Conservation (phyloP, 2,113 vertebrate genomes). For the Tursiops truncatus region DNA sequence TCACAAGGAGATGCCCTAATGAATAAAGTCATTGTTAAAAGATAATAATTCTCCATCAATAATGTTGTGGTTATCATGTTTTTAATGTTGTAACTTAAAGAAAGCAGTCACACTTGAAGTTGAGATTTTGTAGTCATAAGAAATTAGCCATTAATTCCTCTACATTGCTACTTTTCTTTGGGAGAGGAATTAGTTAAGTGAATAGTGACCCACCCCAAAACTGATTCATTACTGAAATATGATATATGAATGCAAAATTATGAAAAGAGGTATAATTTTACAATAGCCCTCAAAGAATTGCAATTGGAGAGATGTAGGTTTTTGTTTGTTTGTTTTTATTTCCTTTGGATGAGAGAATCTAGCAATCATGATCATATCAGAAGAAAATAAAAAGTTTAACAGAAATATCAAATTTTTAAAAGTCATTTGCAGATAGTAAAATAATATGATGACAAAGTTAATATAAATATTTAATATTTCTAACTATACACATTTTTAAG, state of each 20-base stretch:
- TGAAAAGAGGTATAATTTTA: background rate
- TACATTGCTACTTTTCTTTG: background rate
- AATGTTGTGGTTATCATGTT: background rate
- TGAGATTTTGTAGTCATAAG: background rate
- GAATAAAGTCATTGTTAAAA: background rate
- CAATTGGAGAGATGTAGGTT: background rate
- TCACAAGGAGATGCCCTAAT: background rate
- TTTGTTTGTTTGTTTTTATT: background rate
- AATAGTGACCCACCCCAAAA: background rate
- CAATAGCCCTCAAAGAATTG: background rate
- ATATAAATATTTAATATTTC: background rate
- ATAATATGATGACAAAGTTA: background rate
- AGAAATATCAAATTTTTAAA: background rate
- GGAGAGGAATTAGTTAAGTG: background rate
- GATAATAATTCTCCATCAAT: background rate
- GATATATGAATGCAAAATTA: background rate
- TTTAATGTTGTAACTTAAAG: background rate
- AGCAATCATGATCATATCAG: background rate
- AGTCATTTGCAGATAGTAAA: background rate
- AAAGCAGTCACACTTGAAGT: background rate
- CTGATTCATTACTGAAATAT: background rate
- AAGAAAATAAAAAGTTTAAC: slow-evolving; percentile 5
- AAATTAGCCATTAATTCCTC: background rate
- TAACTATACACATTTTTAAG: background rate
- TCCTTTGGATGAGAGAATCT: background rate